Conservation (phyloP, 2,888 invertebrate species). For the Euplagia quadripunctaria region DNA sequence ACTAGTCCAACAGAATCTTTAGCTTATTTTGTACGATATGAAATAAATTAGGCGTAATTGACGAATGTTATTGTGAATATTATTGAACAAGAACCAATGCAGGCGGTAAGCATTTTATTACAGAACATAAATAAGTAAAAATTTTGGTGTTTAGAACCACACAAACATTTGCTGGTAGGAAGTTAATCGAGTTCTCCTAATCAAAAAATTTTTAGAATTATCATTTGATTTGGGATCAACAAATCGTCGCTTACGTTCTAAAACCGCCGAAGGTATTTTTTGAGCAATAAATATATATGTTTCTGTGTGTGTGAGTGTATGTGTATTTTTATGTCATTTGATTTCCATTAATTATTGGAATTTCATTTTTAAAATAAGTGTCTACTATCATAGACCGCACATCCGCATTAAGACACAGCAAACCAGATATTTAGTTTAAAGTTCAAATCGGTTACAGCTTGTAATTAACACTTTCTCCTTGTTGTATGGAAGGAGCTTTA, state of each 20-base stretch:
- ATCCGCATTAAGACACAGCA: background rate
- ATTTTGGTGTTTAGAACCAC: background rate
- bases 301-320: background rate
- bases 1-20: slow-evolving; percentile 61
- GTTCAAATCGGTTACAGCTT: rapidly evolving
- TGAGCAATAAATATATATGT: background rate
- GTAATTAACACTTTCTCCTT: background rate
- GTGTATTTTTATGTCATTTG: background rate
- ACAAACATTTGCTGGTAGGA: background rate
- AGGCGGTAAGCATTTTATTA: background rate
- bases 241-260: background rate
- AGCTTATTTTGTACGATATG: slow-evolving; percentile 39
- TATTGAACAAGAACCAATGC: background rate
- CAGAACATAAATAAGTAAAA: background rate
- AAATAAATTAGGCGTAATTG: slow-evolving; percentile 36
- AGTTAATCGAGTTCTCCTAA: background rate
- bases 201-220: no score
- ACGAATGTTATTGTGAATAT: slow-evolving; percentile 18
- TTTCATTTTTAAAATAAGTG: background rate
- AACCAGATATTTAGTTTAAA: background rate
- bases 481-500: no score
- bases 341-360: background rate
- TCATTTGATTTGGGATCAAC: background rate
- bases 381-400: no score
- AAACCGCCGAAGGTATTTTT: background rate